Base-by-base conservation (phyloP, 2,797 vertebrate species). In the Takifugu rubripes region DNA sequence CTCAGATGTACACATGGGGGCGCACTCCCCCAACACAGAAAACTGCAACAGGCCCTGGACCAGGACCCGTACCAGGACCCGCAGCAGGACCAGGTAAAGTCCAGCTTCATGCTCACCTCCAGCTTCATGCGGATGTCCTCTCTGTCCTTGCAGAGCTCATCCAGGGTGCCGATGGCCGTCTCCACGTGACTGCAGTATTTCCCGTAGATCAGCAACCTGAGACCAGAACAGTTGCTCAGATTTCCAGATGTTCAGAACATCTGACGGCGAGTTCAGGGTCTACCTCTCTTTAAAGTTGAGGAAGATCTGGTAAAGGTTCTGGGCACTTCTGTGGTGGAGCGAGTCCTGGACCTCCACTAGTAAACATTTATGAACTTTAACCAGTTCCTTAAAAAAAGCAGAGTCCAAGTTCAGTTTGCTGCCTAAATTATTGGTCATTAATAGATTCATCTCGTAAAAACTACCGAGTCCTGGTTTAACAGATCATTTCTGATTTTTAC, bases 161-260 rank as follows among this genome's bases (percentile, higher is more conserved):
- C 97, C 75, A 99, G 90, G 54, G 85, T 90, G 0, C 92, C 91
- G 72, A 98, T 98, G 48, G 97, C 93, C 0, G 70, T 90, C 79
- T 99, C 97, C 62, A 99, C 96, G 9, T 94, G 94, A 81, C 96
- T 97, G 89, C 97, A 99, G 87, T 99, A 99, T 67, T 95, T 94
- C 26, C 97, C 96, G 26, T 99, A 99, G 79, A 98, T 92, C 77
- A 98, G 90, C 86, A 99, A 88, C 76, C 97, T 99, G 75, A 1
- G 46, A 61, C 16, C 44, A 25, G 24, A 54, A 21, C 16, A 44
- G 16, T 8, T 5, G 43, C n/a, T 46, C 9, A 6, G 15, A 3
- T 33, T 33, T 33, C 8, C 31, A 33, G 8, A 5, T 29, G 27
- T 29, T 10, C 31, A 33, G 31, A 33, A 9, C 31, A 9, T 33